phyloP scores from a whole-genome alignment of 1,140 invertebrate genomes.

The Elysia chlorotica region DNA sequence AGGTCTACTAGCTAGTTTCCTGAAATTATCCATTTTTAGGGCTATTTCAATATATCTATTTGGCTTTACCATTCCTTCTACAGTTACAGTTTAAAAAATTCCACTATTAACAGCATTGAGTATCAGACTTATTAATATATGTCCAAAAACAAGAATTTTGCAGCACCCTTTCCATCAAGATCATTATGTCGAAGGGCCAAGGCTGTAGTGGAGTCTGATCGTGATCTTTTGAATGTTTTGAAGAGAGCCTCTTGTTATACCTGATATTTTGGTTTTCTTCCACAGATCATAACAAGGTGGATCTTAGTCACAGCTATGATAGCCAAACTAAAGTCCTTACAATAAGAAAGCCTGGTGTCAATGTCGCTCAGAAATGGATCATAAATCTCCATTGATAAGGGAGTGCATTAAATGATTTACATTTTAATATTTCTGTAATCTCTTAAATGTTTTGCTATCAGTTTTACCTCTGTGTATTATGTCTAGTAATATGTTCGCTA shows the following conservation, averaged over 20 bases:
- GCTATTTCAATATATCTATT: no score
- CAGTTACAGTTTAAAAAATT: neutral
- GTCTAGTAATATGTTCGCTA: no score
- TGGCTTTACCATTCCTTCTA: neutral
- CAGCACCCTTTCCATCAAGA: neutral
- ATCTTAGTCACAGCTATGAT: slow-evolving; percentile 69
- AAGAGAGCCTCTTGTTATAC: neutral
- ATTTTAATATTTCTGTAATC: neutral
- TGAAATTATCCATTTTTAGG: no score
- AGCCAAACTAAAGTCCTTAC: slow-evolving; percentile 70
- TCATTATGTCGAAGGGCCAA: neutral
- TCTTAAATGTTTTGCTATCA: slow-evolving; percentile 9
- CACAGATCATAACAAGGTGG: slow-evolving; percentile 27
- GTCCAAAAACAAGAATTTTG: neutral
- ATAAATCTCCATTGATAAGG: slow-evolving; percentile 61
- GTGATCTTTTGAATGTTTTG: no score
- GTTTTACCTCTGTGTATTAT: slow-evolving; percentile 6
- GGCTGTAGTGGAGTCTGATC: no score
- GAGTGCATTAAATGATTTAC: slow-evolving; percentile 3
- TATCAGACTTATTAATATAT: neutral
- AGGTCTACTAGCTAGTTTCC: no score
- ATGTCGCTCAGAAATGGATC: slow-evolving; percentile 79
- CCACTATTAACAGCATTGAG: neutral
- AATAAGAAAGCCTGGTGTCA: slow-evolving; percentile 83
- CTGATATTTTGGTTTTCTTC: neutral